Percentiles rank a stretch among this genome's conserved stretches.
Evolutionary conservation across 2,888 invertebrate genomes (phyloP).

Genomic region (Anticlea derivata): DNA sequence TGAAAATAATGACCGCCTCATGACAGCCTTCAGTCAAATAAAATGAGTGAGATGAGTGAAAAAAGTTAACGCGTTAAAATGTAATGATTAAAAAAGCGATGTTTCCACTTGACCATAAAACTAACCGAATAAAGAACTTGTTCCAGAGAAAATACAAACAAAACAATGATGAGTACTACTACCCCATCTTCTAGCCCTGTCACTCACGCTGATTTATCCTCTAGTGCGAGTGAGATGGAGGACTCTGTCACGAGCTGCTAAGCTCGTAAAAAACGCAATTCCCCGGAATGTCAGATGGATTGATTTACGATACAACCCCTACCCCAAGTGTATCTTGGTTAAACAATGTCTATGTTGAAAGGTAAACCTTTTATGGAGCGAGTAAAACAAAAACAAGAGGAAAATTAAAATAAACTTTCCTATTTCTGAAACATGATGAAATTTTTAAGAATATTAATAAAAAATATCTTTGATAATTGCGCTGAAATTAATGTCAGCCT

Average conservation of each 20-base stretch:
- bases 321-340: conserved; percentile 23
- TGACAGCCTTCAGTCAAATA: no score
- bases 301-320: conserved; percentile 66
- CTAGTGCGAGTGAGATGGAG: conserved; percentile 17
- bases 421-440: no score
- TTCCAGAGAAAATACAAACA: conserved; percentile 18
- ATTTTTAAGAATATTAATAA: no score
- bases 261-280: conserved; percentile 63
- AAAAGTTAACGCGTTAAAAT: no score
- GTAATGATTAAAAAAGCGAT: not conserved
- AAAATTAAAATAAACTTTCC: not conserved
- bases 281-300: conserved; percentile 60
- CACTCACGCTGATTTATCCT: not conserved
- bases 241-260: conserved; percentile 15
- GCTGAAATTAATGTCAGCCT: no score
- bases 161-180: conserved; percentile 17
- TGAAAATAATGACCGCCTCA: no score
- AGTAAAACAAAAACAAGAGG: conserved; percentile 9
- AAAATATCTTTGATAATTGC: no score
- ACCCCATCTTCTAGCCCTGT: conserved; percentile 16
- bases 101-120: conserved; percentile 3
- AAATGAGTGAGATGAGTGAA: no score
- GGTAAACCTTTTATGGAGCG: conserved; percentile 22
- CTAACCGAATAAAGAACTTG: conserved; percentile 15
- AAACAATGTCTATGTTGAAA: conserved; percentile 21